phyloP scores from a whole-genome alignment of 2,113 vertebrate species.

The Laticauda colubrina region DNA sequence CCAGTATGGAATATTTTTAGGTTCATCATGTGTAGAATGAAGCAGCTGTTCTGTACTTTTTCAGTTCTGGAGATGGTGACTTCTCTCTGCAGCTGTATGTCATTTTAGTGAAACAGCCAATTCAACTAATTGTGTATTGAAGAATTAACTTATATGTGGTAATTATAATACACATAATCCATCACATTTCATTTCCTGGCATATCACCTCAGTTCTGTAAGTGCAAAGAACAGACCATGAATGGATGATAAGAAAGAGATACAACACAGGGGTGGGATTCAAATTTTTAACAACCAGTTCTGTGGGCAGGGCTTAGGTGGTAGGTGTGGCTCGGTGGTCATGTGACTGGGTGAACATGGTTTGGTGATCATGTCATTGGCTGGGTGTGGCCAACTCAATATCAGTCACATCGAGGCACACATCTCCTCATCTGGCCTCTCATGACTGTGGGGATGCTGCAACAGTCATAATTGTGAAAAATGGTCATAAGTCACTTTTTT shows the following conservation, averaged over 20 bases:
- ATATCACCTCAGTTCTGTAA: not conserved
- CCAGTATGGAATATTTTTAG: not conserved
- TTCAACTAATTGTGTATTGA: not conserved
- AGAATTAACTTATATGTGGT: not conserved
- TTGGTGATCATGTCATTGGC: too few relatives aligned
- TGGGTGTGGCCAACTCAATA: too few relatives aligned
- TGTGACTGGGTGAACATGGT: too few relatives aligned
- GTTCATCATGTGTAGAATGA: not conserved
- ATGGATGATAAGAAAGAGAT: not conserved
- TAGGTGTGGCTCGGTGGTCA: too few relatives aligned
- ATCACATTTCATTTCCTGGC: not conserved
- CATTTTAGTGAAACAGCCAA: not conserved
- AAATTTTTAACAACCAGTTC: too few relatives aligned
- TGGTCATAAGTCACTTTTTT: too few relatives aligned
- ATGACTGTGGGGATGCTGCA: too few relatives aligned
- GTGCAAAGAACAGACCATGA: not conserved
- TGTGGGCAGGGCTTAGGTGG: too few relatives aligned
- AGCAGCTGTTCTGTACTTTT: not conserved
- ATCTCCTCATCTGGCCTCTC: too few relatives aligned
- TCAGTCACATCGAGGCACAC: too few relatives aligned
- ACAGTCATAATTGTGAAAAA: too few relatives aligned
- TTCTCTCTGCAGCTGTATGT: not conserved
- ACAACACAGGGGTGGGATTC: too few relatives aligned
- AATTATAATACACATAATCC: not conserved
- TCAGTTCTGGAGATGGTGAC: not conserved